Conservation (phyloP, 1,140 invertebrate species). For the Holcopasites calliopsidis region DNA sequence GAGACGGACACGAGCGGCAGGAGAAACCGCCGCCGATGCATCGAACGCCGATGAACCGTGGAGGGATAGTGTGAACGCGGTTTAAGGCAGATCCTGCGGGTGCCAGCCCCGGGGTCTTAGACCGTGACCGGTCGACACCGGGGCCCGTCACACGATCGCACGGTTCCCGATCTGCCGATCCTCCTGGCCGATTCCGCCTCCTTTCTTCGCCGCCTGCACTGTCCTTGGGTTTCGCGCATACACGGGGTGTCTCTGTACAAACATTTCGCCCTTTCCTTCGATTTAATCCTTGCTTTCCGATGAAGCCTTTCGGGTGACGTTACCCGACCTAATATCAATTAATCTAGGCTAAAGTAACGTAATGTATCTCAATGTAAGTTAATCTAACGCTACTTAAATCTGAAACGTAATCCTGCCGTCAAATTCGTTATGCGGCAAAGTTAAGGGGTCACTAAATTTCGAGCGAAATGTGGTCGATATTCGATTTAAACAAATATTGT, state of each 20-base stretch:
- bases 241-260: not conserved
- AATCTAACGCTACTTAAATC: too few relatives aligned
- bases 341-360: too few relatives aligned
- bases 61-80: conserved; percentile 32
- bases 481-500: too few relatives aligned
- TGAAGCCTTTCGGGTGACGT: too few relatives aligned
- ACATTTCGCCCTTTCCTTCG: not conserved
- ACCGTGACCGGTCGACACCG: conserved; percentile 54
- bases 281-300: not conserved
- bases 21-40: not conserved
- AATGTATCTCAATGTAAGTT: too few relatives aligned
- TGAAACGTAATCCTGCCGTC: too few relatives aligned
- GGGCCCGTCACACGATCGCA: conserved; percentile 56
- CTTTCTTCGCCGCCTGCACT: conserved; percentile 45
- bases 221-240: conserved; percentile 22
- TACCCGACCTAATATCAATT: too few relatives aligned
- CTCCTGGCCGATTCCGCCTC: conserved; percentile 44
- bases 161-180: conserved; percentile 51
- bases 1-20: not conserved
- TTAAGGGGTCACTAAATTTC: too few relatives aligned
- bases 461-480: too few relatives aligned
- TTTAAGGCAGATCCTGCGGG: conserved; percentile 36
- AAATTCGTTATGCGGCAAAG: too few relatives aligned
- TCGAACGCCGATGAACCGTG: conserved; percentile 6
- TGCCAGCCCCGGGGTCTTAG: conserved; percentile 33